These are phyloP conservation scores for Aphis gossypii DNA, from an alignment of 1,140 invertebrate species.

Conservation along the genomic window DNA sequence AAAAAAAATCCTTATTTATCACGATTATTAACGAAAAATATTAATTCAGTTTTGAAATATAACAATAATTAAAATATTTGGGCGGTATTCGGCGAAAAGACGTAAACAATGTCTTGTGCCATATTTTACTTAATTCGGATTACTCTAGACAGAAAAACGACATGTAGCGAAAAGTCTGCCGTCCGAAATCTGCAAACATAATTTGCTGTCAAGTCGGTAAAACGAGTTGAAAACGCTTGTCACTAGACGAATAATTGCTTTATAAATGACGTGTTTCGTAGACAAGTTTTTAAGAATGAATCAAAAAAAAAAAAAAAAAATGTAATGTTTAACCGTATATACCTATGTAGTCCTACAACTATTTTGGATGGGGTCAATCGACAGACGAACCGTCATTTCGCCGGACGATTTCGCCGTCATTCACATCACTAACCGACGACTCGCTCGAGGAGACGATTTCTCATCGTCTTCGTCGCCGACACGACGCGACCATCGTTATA, in stretches of 20 bases:
- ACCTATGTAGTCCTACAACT: background rate
- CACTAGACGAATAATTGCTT: background rate
- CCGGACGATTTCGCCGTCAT: background rate
- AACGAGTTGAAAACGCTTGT: no score
- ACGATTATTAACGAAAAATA: background rate
- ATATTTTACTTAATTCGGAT: background rate
- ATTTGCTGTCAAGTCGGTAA: no score
- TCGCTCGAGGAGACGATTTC: background rate
- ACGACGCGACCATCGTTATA: background rate
- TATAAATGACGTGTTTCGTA: background rate
- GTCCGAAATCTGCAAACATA: no score
- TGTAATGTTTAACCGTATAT: background rate
- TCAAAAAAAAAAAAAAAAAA: no score
- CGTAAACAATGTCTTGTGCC: background rate
- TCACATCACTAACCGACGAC: background rate
- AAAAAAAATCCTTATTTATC: background rate
- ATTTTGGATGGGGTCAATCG: background rate
- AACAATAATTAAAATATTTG: background rate
- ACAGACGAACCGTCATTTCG: background rate
- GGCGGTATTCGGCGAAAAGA: background rate
- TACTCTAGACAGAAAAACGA: background rate
- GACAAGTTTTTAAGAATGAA: background rate
- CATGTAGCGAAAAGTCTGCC: no score
- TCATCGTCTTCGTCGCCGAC: background rate
- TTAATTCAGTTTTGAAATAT: background rate